Evolutionary conservation across 2,113 vertebrate genomes (phyloP), one percentile per base, ranked within the genome.

Genomic region (Sphaerodactylus townsendi): DNA sequence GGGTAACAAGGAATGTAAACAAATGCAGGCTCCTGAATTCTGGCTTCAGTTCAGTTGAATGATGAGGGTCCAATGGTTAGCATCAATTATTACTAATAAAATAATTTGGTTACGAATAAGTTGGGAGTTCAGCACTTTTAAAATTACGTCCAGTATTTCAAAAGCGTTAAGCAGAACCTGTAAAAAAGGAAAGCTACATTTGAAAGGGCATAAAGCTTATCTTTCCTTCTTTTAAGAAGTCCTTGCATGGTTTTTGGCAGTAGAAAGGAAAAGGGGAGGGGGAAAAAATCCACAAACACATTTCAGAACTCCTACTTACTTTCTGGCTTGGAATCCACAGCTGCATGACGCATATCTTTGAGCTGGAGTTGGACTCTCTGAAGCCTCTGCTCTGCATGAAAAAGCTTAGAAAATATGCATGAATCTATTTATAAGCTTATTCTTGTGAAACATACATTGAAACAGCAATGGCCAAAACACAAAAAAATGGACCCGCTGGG

Each of bases 241-340:
- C 59, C n/a, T 59, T 9, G 35, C 1, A 2, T 17, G 84, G 46
- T 46, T 84, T 83, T 39, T 88, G 83, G 85, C 69, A 86, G 37
- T 9, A 48, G 53, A 89, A 14, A 41, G 56, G 84, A 85, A 74
- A 33, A 3, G 53, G 25, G 62, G 10, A 39, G 33, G 35, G 17
- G 25, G 17, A 21, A n/a, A 14, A 37, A 44, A 50, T n/a, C n/a
- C 30, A 83, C 86, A 77, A 10, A 62, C 79, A 5, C 6, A 11
- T 56, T 74, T 11, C 50, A 5, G 25, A 74, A 77, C 66, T 68
- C 79, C 84, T 48, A 98, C 98, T 98, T 95, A 99, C 99, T 97
- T 94, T 99, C 98, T 88, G 99, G 98, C 89, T 97, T 98, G 85
- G 98, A 97, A 94, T 99, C 98, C 84, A 96, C 95, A 30, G 98